Percentiles rank a stretch among this genome's conserved stretches.
phyloP scores from a whole-genome alignment of 1,140 invertebrate genomes.

The Bombus vancouverensis region DNA sequence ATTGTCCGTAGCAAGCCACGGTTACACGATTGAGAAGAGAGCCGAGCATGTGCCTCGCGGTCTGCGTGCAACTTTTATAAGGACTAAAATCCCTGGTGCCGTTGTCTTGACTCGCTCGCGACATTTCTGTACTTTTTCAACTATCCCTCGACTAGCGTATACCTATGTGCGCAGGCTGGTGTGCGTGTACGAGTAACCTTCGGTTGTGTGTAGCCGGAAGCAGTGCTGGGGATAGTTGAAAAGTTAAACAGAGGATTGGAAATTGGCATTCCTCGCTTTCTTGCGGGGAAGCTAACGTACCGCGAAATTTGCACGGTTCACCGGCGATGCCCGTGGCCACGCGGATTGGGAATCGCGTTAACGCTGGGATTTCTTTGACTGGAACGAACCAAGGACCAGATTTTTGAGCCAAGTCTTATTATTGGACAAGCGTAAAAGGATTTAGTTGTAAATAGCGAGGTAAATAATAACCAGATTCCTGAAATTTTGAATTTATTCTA shows the following conservation, averaged over 20 bases:
- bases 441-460: background rate
- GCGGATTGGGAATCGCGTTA: constrained; percentile 42
- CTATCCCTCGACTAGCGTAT: background rate
- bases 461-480: too few species aligned
- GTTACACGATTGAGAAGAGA: background rate
- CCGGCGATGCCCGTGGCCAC: constrained; percentile 46
- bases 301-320: constrained; percentile 65
- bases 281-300: constrained; percentile 51
- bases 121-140: constrained; percentile 28
- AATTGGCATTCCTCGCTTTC: constrained; percentile 71
- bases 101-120: constrained; percentile 21
- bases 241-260: constrained; percentile 73
- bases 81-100: constrained; percentile 47
- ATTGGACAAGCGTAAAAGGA: background rate
- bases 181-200: background rate
- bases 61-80: constrained; percentile 58
- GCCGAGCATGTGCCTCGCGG: constrained; percentile 19
- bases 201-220: constrained; percentile 18
- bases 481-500: background rate
- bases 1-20: constrained; percentile 30
- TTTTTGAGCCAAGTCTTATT: background rate
- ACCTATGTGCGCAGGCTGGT: too few species aligned
- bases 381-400: background rate
- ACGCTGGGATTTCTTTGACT: constrained; percentile 25
- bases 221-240: constrained; percentile 58